Evolutionary conservation across 2,888 invertebrate species (phyloP).

Genomic region (Oscheius sp.): DNA sequence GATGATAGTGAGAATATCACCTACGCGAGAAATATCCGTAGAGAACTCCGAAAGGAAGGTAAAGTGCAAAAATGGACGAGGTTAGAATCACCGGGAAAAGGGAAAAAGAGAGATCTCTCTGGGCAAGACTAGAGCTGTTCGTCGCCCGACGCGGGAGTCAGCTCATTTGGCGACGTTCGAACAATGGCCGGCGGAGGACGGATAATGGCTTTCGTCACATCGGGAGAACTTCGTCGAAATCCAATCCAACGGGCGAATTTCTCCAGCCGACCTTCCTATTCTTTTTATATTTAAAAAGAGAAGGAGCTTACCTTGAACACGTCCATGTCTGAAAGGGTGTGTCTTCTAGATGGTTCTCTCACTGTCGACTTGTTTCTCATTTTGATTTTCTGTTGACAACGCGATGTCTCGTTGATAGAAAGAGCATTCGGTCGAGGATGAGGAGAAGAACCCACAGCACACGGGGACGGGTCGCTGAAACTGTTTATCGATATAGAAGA

Average conservation of each 20-base stretch:
- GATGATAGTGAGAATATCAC: conserved; percentile 26
- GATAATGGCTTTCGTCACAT: conserved; percentile 38
- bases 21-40: conserved; percentile 28
- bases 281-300: neutral
- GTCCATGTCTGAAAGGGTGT: conserved; percentile 62
- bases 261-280: conserved; percentile 49
- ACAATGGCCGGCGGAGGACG: conserved; percentile 48
- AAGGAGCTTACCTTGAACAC: conserved; percentile 40
- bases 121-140: conserved; percentile 44
- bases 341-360: conserved; percentile 53
- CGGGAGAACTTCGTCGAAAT: conserved; percentile 47
- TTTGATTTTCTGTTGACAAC: conserved; percentile 60
- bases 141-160: conserved; percentile 57
- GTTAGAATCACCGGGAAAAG: neutral
- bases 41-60: conserved; percentile 19
- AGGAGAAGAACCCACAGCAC: conserved; percentile 47
- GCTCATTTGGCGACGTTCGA: conserved; percentile 54
- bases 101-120: neutral
- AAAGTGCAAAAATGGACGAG: conserved; percentile 1
- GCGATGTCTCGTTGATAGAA: conserved; percentile 1
- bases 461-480: conserved; percentile 53
- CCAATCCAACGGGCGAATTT: conserved; percentile 54
- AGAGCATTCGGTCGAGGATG: conserved; percentile 27
- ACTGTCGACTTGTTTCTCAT: conserved; percentile 44
- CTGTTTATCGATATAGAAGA: neutral